Percentiles rank a stretch among this genome's conserved stretches.
These are phyloP conservation scores for Phyllotis vaccarum DNA, from an alignment of 2,797 vertebrate genomes.

Conservation along the genomic window DNA sequence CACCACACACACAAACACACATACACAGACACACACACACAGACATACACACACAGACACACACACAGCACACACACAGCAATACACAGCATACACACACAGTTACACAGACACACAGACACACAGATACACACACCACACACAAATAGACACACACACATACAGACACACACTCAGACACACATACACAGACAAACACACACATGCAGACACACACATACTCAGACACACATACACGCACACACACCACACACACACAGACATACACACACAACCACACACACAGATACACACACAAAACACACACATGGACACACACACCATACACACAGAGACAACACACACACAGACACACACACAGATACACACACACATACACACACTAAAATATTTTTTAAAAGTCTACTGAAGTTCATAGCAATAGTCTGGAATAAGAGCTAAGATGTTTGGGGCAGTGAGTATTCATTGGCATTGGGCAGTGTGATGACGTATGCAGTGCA, in stretches of 20 bases:
- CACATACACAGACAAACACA: accelerated
- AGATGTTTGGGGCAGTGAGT: neutral
- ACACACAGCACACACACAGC: accelerated
- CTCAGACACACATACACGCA: accelerated
- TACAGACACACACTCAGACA: accelerated
- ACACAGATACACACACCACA: accelerated
- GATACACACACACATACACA: neutral
- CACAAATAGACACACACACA: accelerated
- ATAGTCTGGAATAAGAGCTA: neutral
- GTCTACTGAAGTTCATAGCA: neutral
- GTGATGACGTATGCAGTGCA: neutral
- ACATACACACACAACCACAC: accelerated
- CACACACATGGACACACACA: accelerated
- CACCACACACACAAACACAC: accelerated
- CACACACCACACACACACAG: too few relatives aligned
- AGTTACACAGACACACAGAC: accelerated
- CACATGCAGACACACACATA: accelerated
- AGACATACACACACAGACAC: accelerated
- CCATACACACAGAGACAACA: too few relatives aligned
- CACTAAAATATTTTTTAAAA: neutral
- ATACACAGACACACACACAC: accelerated
- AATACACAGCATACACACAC: accelerated
- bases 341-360: neutral
- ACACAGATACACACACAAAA: accelerated
- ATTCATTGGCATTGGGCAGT: neutral